Base-by-base conservation (phyloP, 2,113 vertebrate species). In the Proteles cristata region DNA sequence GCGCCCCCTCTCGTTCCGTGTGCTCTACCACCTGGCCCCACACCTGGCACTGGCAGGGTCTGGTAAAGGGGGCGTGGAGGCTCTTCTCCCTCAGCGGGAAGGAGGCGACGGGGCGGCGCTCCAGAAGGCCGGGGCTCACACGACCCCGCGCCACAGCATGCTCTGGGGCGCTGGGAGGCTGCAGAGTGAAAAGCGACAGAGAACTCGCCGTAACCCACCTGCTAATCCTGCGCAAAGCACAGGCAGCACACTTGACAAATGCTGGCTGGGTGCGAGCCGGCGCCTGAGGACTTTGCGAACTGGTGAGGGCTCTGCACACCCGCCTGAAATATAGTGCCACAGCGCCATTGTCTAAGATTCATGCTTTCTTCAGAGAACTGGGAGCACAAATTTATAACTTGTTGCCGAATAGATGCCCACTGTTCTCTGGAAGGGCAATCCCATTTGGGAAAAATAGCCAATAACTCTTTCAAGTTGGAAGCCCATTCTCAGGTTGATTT, bases 401-500 rank as follows among this genome's bases (percentile, higher is more conserved):
- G 28, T 31, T 69, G 84, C 96, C 90, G 85, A 28, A 10, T 5
- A 43, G 80, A 81, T 45, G 83, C 80, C 95, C 90, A 71, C 87
- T 73, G 79, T 33, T 96, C 95, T 91, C 88, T 25, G 66, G 90
- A 76, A 98, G 50, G 74, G 71, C 92, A 90, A 81, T 68, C 43
- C 76, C 88, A 73, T 79, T 83, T 53, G 88, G 93, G 81, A 74
- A 81, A 92, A 97, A 94, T 7, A 92, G 76, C 79, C 96, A 90
- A 92, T 94, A 96, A 92, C 81, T 90, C 96, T 93, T 95, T 45
- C 0, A 0, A 90, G 69, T 8, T 48, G 48, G 94, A 94, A 69
- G 76, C 61, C 88, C 90, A 17, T 55, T 96, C 96, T 95, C 53
- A 4, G 61, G 77, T 16, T 92, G 93, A 94, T 94, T 96, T 97